phyloP scores from a whole-genome alignment of 1,140 invertebrate species.

The Drosophila biarmipes region DNA sequence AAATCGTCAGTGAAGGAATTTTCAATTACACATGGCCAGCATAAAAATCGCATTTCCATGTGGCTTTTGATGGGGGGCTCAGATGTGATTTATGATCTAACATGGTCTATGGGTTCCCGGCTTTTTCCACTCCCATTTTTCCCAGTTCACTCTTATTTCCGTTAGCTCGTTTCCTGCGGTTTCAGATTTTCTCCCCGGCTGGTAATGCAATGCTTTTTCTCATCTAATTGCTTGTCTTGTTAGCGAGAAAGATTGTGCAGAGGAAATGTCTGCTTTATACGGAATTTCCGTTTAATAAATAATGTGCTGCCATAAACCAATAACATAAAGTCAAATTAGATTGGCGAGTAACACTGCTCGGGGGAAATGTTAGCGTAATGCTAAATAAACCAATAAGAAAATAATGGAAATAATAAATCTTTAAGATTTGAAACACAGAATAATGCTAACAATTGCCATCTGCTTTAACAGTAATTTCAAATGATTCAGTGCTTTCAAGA shows the following conservation, averaged over 20 bases:
- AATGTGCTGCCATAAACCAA: neutral
- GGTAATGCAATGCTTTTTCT: conserved; percentile 44
- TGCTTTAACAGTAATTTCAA: neutral
- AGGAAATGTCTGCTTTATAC: neutral
- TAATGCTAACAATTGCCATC: too few relatives aligned
- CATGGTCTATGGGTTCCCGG: neutral
- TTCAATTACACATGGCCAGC: conserved; percentile 17
- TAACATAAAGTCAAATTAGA: neutral
- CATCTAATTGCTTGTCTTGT: conserved; percentile 42
- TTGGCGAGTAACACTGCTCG: neutral
- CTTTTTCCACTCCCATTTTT: neutral
- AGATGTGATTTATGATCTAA: conserved; percentile 7
- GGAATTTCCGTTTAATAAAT: neutral
- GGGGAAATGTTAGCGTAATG: too few relatives aligned
- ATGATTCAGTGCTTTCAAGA: conserved; percentile 2
- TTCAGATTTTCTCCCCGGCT: conserved; percentile 9
- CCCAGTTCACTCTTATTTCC: conserved; percentile 1
- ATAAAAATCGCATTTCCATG: neutral
- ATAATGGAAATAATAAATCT: neutral
- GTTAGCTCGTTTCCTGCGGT: neutral
- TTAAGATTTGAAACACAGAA: neutral
- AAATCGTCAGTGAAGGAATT: conserved; percentile 10
- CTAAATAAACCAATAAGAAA: neutral
- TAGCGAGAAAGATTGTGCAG: neutral
- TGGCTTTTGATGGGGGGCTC: neutral